Evolutionary conservation across 2,113 vertebrate species (phyloP), one percentile per base, ranked within the genome.

Genomic region (Nematolebias whitei): DNA sequence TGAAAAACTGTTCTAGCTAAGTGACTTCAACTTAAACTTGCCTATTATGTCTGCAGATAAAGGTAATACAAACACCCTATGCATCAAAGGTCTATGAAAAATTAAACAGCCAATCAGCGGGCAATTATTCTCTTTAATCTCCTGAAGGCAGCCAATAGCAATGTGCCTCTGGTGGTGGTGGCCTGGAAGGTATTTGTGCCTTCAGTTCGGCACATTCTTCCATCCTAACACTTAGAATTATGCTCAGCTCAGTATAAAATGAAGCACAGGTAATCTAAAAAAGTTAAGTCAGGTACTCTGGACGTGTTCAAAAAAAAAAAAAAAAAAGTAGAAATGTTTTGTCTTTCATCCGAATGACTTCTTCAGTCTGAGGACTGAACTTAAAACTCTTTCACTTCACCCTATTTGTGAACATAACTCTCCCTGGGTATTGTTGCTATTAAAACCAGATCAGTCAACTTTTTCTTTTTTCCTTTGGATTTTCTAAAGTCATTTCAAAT

Each of bases 91-190:
- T 85, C 85, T 79, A 92, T 92, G 74, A 91, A 93, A 92, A 85
- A 89, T 91, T 92, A 76, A 93, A 87, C 71, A 91, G 86, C 90
- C 91, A 93, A 93, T 93, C 91, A 92, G 88, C 71, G 89, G 90
- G 90, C 91, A 92, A 90, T 90, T 93, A 92, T 93, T 92, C 89
- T 87, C 90, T 92, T 91, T 93, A 92, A 93, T 92, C 91, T 92
- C 92, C 90, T 75, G 59, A 80, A 92, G 91, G 91, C 80, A 93
- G 93, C 92, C 91, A 92, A 90, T 91, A 86, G 91, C 87, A 58
- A 85, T 82, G 76, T 79, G 88, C 92, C 91, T 81, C 68, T 53
- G 76, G 92, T 89, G 76, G 53, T 81, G 80, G 68, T 24, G 75
- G 83, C 81, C 90, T 87, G 78, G 82, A 74, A 83, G 90, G 84